These are phyloP conservation scores for Griposia aprilina DNA, from an alignment of 2,888 invertebrate genomes.

Conservation along the genomic window DNA sequence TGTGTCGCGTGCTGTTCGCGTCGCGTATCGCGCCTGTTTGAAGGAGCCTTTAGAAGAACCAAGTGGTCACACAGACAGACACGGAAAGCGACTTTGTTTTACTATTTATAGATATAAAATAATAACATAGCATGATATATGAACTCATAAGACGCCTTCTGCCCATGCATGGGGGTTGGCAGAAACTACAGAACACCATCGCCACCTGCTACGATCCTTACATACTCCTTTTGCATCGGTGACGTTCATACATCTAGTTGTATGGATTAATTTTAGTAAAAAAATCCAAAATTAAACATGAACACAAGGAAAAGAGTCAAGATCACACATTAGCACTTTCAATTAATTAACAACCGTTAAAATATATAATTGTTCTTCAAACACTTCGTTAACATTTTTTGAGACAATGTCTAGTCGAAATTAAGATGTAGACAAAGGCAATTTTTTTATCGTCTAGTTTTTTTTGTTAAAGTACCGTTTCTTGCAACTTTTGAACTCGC, in stretches of 20 bases:
- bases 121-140: no score
- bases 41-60: no score
- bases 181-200: no score
- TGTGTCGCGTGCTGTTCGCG: no score
- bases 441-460: conserved; percentile 51
- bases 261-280: no score
- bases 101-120: no score
- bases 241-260: no score
- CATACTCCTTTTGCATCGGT: not conserved
- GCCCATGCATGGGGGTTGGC: no score
- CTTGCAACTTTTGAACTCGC: conserved; percentile 43
- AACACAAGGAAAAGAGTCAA: conserved; percentile 16
- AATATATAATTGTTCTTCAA: conserved; percentile 29
- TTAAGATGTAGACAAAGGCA: conserved; percentile 55
- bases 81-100: no score
- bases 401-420: conserved; percentile 26
- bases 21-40: no score
- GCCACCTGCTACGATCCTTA: not conserved
- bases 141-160: no score
- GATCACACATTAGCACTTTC: conserved; percentile 14
- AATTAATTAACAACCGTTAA: conserved; percentile 23
- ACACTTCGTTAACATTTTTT: conserved; percentile 35
- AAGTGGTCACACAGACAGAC: no score
- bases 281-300: not conserved
- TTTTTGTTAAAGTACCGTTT: conserved; percentile 44